Evolutionary conservation across 2,113 vertebrate genomes (phyloP).

Genomic region (Vidua chalybeata): DNA sequence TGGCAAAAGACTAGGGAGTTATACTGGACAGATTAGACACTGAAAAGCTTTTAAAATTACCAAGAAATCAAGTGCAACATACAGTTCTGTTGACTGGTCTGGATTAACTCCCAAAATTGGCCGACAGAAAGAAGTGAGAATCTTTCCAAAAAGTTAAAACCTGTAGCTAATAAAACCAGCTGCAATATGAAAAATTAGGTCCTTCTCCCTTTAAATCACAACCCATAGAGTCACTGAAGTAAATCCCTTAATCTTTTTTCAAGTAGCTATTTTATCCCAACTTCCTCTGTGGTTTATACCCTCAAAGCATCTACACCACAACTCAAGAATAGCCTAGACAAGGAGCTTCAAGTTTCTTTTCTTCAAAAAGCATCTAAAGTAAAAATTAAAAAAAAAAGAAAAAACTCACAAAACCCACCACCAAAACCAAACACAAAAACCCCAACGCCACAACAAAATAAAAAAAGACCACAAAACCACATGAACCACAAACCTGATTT

Average conservation of each 20-base stretch:
- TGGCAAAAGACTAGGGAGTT: neutral
- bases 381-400: neutral
- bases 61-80: neutral
- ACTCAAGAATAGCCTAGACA: constrained; percentile 7
- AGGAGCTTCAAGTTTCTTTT: neutral
- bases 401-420: neutral
- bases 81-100: constrained; percentile 8
- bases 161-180: constrained; percentile 37
- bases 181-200: constrained; percentile 34
- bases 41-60: constrained; percentile 8
- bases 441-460: neutral
- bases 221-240: constrained; percentile 36
- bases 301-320: constrained; percentile 55
- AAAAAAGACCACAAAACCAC: neutral
- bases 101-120: constrained; percentile 21
- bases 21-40: neutral
- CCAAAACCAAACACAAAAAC: neutral
- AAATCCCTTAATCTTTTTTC: constrained; percentile 69
- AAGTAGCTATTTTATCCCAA: constrained; percentile 63
- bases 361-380: neutral
- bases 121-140: constrained; percentile 17
- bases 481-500: neutral
- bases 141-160: constrained; percentile 43
- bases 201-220: constrained; percentile 58
- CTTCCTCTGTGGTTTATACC: constrained; percentile 67